Percentiles rank a stretch among this genome's conserved stretches.
These are phyloP conservation scores for Conger conger DNA, from an alignment of 2,113 vertebrate species.

Conservation along the genomic window DNA sequence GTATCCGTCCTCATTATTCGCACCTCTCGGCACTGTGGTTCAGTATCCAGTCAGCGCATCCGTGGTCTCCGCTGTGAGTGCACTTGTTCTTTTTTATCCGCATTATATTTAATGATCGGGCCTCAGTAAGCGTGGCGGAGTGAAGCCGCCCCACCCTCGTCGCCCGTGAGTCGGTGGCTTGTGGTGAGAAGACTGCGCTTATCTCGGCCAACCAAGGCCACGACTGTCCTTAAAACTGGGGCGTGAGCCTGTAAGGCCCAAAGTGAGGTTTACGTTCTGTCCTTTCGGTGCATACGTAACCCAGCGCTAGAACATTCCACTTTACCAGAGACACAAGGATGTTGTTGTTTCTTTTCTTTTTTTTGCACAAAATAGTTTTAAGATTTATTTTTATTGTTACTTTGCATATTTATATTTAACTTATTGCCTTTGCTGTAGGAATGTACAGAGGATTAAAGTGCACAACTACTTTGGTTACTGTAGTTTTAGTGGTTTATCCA, in stretches of 20 bases:
- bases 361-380: slow-evolving; percentile 34
- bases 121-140: slow-evolving; percentile 51
- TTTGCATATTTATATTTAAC: slow-evolving; percentile 70
- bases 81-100: slow-evolving; percentile 62
- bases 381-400: slow-evolving; percentile 60
- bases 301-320: slow-evolving; percentile 34
- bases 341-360: slow-evolving; percentile 68
- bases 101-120: slow-evolving; percentile 48
- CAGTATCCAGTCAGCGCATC: slow-evolving; percentile 56
- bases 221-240: slow-evolving; percentile 61
- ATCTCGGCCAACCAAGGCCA: slow-evolving; percentile 55
- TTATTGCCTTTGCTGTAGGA: slow-evolving; percentile 86
- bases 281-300: slow-evolving; percentile 53
- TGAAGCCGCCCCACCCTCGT: slow-evolving; percentile 34
- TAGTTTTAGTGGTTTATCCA: slow-evolving; percentile 63
- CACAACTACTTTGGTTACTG: slow-evolving; percentile 62
- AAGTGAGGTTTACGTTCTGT: slow-evolving; percentile 63
- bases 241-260: slow-evolving; percentile 56
- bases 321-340: slow-evolving; percentile 62
- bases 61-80: slow-evolving; percentile 69
- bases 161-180: neutral
- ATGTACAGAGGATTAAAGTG: slow-evolving; percentile 76
- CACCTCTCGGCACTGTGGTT: slow-evolving; percentile 75
- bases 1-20: slow-evolving; percentile 73
- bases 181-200: slow-evolving; percentile 20